Base-by-base conservation (phyloP, 35 echinoderm and acorn worm species). In the Apostichopus japonicus region DNA sequence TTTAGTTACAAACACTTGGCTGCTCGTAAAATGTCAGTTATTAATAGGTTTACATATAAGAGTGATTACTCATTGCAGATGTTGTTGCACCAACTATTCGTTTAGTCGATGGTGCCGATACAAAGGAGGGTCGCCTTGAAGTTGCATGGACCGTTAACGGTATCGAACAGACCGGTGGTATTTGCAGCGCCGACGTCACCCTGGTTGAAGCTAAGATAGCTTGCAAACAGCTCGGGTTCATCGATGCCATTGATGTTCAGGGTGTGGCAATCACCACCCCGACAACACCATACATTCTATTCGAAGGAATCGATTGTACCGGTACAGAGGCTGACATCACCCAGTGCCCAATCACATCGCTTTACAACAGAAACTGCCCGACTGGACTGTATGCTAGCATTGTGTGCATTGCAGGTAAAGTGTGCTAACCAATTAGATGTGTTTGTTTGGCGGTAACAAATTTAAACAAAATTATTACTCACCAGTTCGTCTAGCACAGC, bases 341-440 rank as follows among this genome's bases (percentile, higher is more conserved):
- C 7, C 56, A 71, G 86, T 87, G 86, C 23, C 17, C 19, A 14
- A 62, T 24, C 56, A 65, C 86, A 8, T 57, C 54, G 8, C 24
- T 87, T 17, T 24, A 57, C 53, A 87, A 87, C 86, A 87, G 63
- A 56, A 65, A 65, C 86, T 87, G 86, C 21, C 63, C 86, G n/a
- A 87, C 86, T 24, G 21, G 23, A 24, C 53, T 22, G 13, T 65
- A 24, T 87, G 86, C 86, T 63, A 56, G 21, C 24, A 56, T 87
- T 24, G 24, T 87, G 21, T 87, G 86, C 23, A 67, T 67, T 3
- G 63, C 11, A 67, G 63, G 63, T 67, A 67, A 67, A 19, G 33
- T 44, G 33, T 44, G 33, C 33, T 44, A 44, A 44, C 33, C 33
- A 44, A 44, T 33, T 33, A 33, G 27, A 33, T 33, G 1, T 33